Evolutionary conservation across 2,888 invertebrate genomes (phyloP).

Genomic region (Xanthorhoe designata): DNA sequence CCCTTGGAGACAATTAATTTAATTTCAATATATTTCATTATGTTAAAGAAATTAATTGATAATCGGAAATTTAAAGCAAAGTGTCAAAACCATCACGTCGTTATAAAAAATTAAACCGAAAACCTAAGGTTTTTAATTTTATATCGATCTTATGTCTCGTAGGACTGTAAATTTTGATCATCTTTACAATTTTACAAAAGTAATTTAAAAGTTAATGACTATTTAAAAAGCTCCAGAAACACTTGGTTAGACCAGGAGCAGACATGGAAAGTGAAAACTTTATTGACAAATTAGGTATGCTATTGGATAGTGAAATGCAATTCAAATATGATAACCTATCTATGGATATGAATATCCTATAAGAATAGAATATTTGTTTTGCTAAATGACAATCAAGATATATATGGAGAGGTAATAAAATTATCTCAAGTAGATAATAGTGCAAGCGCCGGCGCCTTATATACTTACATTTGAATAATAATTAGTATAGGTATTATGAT

Average conservation of each 20-base stretch:
- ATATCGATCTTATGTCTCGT: too few relatives aligned
- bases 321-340: not conserved
- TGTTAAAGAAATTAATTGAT: too few relatives aligned
- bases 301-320: not conserved
- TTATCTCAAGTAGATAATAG: not conserved
- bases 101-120: not conserved
- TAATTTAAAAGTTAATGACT: too few relatives aligned
- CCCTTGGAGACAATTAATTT: too few relatives aligned
- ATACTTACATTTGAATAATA: not conserved
- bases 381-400: not conserved
- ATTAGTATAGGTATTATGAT: not conserved
- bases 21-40: too few relatives aligned
- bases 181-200: not conserved
- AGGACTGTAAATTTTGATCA: not conserved
- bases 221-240: too few relatives aligned
- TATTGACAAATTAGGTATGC: too few relatives aligned
- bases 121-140: not conserved
- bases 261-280: too few relatives aligned
- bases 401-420: slow-evolving; percentile 1
- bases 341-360: not conserved
- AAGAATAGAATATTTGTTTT: not conserved
- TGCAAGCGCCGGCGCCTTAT: not conserved
- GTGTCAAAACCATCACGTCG: not conserved
- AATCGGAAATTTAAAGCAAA: not conserved
- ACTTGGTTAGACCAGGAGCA: too few relatives aligned